Evolutionary conservation across 2,113 vertebrate species (phyloP).

Genomic region (Fregata magnificens): DNA sequence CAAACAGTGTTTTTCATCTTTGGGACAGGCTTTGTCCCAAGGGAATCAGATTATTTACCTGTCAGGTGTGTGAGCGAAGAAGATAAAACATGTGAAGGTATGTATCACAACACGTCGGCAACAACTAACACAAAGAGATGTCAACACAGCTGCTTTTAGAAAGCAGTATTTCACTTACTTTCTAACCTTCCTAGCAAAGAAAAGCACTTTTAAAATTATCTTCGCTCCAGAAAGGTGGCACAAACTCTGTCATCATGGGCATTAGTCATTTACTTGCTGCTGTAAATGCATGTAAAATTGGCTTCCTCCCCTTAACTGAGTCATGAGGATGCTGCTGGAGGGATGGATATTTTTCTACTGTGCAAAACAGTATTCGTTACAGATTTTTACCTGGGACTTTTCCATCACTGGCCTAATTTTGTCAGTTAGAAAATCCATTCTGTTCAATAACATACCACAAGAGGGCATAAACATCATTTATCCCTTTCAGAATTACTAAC

Average conservation of each 20-base stretch:
- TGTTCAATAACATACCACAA: constrained; percentile 27
- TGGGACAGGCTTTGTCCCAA: background rate
- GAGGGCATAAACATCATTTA: constrained; percentile 57
- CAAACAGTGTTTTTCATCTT: background rate
- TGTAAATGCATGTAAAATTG: background rate
- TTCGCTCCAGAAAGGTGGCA: background rate
- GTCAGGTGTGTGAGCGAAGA: background rate
- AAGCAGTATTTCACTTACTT: background rate
- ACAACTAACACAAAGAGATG: background rate
- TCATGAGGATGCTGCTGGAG: background rate
- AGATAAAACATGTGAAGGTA: background rate
- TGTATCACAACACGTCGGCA: background rate
- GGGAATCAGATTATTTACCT: background rate
- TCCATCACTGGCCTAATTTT: background rate
- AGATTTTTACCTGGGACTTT: constrained; percentile 22
- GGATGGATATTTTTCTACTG: background rate
- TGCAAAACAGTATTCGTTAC: background rate
- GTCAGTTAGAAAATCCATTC: background rate
- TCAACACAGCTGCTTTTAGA: background rate
- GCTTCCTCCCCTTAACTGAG: background rate
- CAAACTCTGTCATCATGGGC: background rate
- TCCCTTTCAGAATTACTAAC: background rate
- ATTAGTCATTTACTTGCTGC: constrained; percentile 9
- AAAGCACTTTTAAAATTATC: background rate
- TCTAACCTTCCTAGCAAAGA: background rate